Evolutionary conservation across 2,888 invertebrate genomes (phyloP), one percentile per base, ranked within the genome.

Genomic region (Schrankia costaestrigalis): DNA sequence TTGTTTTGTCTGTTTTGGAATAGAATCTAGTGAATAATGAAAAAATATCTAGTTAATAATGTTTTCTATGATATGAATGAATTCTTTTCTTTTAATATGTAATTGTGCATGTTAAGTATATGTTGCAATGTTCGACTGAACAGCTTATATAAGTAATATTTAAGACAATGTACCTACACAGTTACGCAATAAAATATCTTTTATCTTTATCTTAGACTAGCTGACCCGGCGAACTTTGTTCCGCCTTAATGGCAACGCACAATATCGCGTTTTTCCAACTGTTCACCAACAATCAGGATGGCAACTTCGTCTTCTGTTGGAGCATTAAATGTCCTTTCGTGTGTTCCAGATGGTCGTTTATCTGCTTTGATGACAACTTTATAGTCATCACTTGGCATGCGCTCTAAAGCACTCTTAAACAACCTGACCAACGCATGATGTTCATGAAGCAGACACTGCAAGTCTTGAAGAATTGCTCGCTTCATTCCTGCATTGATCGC

Each of bases 361-460:
- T 21, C 21, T 9, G 28, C 28, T 28, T 10, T 30, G 29, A 11
- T 18, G n/a, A 11, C 11, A 15, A 64, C 44, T 55, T 54, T 56
- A 31, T 57, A 50, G 41, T 61, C 45, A 57, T 65, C 59, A 52
- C 23, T 40, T 56, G 59, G 63, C 62, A 66, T 61, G 44, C 47
- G 52, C 41, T 58, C 53, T 29, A 56, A 47, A 31, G 51, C 45
- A 41, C 12, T 52, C 36, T 46, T 50, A 25, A 52, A 52, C 39
- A 49, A 17, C 33, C 42, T 46, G 47, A 51, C 46, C 37, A 58
- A 56, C 18, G 46, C 44, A 53, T 56, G 46, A 51, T 56, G 47
- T 47, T 59, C 48, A 56, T 53, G 46, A 49, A 53, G 41, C 24
- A 50, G 14, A 50, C 46, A 43, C 42, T 31, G 47, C 26, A 26